Evolutionary conservation across 1,140 invertebrate species (phyloP), one percentile per base, ranked within the genome.

Genomic region (Leguminivora glycinivorella): DNA sequence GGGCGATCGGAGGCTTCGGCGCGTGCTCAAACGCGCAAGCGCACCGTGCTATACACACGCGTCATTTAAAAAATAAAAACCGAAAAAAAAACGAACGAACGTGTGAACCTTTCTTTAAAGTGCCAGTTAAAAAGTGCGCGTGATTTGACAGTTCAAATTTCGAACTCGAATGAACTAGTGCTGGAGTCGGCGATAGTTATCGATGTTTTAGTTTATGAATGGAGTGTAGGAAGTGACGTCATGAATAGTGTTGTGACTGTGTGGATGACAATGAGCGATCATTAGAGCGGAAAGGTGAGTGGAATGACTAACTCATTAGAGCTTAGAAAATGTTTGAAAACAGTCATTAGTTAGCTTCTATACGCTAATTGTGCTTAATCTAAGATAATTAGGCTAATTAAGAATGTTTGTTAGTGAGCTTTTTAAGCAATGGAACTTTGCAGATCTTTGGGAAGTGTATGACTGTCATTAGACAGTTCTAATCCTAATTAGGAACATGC

Each of bases 211-310:
- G 79, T 87, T 89, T 85, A 88, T 91, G 89, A 91, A 91, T 91
- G 89, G 82, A 88, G 87, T 84, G 85, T 84, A 84, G 85, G 84
- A 87, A 85, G 86, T 90, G 88, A 91, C 87, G 86, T 88, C 85
- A 91, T 91, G 89, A 72, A 72, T 89, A 90, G 87, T 89, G 88
- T 84, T 89, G 87, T 88, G 87, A 80, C 80, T 82, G 81, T 78
- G 79, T 81, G 83, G 82, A 80, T 87, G 85, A 91, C 89, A 87
- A 89, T 89, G 89, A 76, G 79, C 74, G 79, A 79, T 85, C 85
- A 89, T 89, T 91, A 91, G 85, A 89, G 77, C 80, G 73, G 80
- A 86, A 88, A 91, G 89, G 89, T 91, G 81, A 90, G 88, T 88
- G 75, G 72, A 80, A 79, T 79, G 78, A 79, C 70, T 75, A 56